Evolutionary conservation across 2,888 invertebrate genomes (phyloP).

Genomic region (Alloscopus bannaensis): DNA sequence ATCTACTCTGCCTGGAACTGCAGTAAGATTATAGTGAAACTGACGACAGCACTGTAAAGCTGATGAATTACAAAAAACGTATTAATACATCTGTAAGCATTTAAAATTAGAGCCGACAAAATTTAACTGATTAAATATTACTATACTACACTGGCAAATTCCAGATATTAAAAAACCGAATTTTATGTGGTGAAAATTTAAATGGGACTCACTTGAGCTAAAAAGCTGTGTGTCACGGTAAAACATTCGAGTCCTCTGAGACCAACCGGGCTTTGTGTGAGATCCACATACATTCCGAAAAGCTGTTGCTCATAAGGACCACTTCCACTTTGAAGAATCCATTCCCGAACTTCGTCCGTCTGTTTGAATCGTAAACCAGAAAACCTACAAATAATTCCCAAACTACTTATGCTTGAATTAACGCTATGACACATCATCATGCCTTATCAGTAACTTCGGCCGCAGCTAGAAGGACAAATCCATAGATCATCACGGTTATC

Average conservation of each 20-base stretch:
- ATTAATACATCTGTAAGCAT: too few species aligned
- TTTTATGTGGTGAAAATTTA: too few species aligned
- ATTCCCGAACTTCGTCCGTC: conserved; percentile 40
- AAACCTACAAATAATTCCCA: too few species aligned
- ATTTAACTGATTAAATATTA: too few species aligned
- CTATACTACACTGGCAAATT: too few species aligned
- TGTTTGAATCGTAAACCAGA: background rate
- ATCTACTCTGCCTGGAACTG: conserved; percentile 22
- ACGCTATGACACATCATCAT: background rate
- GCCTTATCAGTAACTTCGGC: conserved; percentile 31
- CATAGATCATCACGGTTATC: conserved; percentile 19
- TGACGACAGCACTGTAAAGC: conserved; percentile 33
- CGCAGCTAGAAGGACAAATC: background rate
- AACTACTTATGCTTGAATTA: background rate
- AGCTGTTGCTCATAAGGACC: conserved; percentile 23
- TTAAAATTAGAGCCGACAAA: too few species aligned
- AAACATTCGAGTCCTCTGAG: conserved; percentile 42
- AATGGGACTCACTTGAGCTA: conserved; percentile 36
- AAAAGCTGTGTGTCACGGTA: conserved; percentile 24
- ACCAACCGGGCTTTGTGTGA: conserved; percentile 41
- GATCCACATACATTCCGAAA: conserved; percentile 32
- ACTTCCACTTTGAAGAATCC: conserved; percentile 31
- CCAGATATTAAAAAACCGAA: background rate
- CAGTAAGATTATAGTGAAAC: conserved; percentile 36
- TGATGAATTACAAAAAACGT: background rate